Conservation (phyloP, 2,888 invertebrate species). For the Monochamus alternatus region DNA sequence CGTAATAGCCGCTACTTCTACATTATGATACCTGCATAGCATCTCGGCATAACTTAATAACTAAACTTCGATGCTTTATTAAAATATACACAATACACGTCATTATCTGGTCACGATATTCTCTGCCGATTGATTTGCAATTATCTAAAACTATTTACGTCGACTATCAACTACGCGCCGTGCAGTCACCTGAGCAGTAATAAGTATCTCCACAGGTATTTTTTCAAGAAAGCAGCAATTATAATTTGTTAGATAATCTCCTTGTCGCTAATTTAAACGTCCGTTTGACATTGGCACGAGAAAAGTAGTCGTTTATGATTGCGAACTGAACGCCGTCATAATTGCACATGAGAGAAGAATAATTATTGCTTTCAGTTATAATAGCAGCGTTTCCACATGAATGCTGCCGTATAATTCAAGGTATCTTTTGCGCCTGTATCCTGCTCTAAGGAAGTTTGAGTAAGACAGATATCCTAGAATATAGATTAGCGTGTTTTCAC, state of each 20-base stretch:
- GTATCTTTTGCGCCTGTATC: too few species aligned
- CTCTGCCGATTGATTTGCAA: constrained; percentile 10
- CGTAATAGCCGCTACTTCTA: too few species aligned
- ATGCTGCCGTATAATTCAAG: not conserved
- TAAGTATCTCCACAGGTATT: not conserved
- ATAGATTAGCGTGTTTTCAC: too few species aligned
- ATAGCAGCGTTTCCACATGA: not conserved
- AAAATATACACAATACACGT: not conserved
- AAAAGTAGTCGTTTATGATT: not conserved
- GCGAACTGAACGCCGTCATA: not conserved
- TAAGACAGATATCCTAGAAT: too few species aligned
- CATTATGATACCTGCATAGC: too few species aligned
- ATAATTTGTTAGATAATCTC: constrained; percentile 7
- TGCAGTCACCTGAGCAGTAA: not conserved
- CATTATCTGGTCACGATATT: constrained; percentile 19
- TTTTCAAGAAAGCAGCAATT: constrained; percentile 4
- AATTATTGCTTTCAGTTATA: not conserved
- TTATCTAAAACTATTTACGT: not conserved
- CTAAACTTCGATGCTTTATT: not conserved
- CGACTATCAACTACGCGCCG: not conserved
- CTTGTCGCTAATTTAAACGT: not conserved
- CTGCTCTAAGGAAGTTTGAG: too few species aligned
- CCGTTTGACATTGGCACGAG: constrained; percentile 18
- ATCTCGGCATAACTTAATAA: not conserved
- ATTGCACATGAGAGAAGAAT: not conserved